Conservation (phyloP, 2,113 vertebrate species). For the Mellivora capensis region DNA sequence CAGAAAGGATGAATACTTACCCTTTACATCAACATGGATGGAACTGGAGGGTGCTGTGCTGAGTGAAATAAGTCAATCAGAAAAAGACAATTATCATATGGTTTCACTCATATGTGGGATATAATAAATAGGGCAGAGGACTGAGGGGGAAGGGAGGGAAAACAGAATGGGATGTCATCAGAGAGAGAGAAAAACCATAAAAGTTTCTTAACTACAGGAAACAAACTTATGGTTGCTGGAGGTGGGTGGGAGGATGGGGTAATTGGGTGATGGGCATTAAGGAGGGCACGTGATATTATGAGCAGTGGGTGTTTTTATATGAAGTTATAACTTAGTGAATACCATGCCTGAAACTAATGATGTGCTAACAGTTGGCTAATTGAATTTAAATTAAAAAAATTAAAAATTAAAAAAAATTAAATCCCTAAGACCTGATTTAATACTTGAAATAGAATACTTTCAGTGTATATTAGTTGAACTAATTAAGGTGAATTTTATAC, state of each 20-base stretch:
- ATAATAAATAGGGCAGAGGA: no score
- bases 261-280: neutral
- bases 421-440: neutral
- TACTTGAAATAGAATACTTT: neutral
- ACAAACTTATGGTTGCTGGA: neutral
- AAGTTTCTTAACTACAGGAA: neutral
- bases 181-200: no score
- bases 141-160: no score
- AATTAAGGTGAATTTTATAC: neutral
- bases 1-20: no score
- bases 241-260: neutral
- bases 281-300: neutral
- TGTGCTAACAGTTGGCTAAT: neutral
- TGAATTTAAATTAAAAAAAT: neutral
- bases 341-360: neutral
- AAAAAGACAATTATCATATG: no score
- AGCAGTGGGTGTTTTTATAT: neutral
- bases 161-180: no score
- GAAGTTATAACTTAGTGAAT: neutral
- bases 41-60: no score
- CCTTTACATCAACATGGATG: no score
- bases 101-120: no score
- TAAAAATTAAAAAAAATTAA: neutral
- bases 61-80: no score
- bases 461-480: neutral